Evolutionary conservation across 2,797 vertebrate species (phyloP), one percentile per base, ranked within the genome.

Genomic region (Astyanax mexicanus): DNA sequence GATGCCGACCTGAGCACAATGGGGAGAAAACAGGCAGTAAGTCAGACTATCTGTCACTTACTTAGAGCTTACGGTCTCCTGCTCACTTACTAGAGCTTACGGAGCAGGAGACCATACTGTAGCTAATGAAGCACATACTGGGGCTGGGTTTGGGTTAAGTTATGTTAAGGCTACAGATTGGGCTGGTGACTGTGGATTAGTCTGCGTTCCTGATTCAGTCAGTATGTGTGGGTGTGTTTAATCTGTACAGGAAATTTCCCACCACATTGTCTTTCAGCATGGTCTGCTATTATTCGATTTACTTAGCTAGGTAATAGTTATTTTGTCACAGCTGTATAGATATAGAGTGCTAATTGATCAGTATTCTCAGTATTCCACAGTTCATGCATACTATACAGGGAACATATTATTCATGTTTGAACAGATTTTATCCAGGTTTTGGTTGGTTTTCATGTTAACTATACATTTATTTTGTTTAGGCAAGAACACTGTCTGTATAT

Each of bases 1-100:
- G 25, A 77, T 71, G 37, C 21, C 60, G 67, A 52, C 57, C 65
- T 73, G 65, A 80, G 27, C 40, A 27, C 47, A 72, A 83, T 83
- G 82, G n/a, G 67, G 21, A 69, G 71, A 78, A 78, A 79, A 78
- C 76, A 78, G 65, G 69, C 54, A 54, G 83, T 84, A 78, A 81
- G 66, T 76, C 45, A 69, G 15, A 27, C 35, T 52, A 47, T 52
- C 58, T 55, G 13, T 37, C 25, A 45, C 5, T 11, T 19, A 58
- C 19, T 38, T 7, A 55, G 3, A 42, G 29, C 74, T 71, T 67
- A 55, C 29, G 21, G n/a, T 17, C n/a, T n/a, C n/a, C n/a, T n/a
- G n/a, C n/a, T n/a, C n/a, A n/a, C n/a, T n/a, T n/a, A n/a, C n/a
- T 7, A 55, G 3, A 42, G 29, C 74, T 71, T 67, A 55, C 29